phyloP scores from a whole-genome alignment of 2,113 vertebrate species.

The Saimiri boliviensis region DNA sequence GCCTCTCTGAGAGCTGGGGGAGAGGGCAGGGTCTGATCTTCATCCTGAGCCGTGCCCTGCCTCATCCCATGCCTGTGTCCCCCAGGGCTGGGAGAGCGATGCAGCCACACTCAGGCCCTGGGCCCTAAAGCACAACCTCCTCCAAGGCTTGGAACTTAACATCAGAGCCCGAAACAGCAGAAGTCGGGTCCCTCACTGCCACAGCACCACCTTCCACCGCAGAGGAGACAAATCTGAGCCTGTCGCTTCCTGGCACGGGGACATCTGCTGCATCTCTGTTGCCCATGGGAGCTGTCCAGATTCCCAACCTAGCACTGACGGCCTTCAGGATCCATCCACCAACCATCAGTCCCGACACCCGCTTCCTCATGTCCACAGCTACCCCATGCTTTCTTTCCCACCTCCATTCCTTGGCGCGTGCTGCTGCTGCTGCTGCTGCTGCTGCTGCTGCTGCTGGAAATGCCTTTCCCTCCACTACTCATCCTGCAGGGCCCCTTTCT shows the following conservation, averaged over 20 bases:
- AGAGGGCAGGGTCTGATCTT: not conserved
- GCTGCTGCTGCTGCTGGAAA: not conserved
- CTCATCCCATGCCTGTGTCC: not conserved
- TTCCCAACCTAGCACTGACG: rapidly evolving
- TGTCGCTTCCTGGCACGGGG: rapidly evolving
- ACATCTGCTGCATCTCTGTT: rapidly evolving
- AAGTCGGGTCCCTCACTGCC: rapidly evolving
- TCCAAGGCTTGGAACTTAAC: not conserved
- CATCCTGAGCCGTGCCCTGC: not conserved
- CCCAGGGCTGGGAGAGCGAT: too few species aligned
- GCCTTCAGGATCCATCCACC: not conserved
- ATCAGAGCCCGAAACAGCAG: rapidly evolving
- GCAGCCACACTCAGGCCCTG: not conserved
- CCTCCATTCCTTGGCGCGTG: not conserved
- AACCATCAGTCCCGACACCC: not conserved
- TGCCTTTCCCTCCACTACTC: rapidly evolving
- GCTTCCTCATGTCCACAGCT: not conserved
- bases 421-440: not conserved
- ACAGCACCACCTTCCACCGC: rapidly evolving
- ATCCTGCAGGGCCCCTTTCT: not conserved
- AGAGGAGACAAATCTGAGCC: not conserved
- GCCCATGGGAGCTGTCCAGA: not conserved
- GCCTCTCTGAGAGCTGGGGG: not conserved
- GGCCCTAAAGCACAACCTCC: not conserved
- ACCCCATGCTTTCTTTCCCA: not conserved